Percentiles rank a stretch among this genome's conserved stretches.
phyloP scores from a whole-genome alignment of 2,888 invertebrate species.

The Ellobium chinense region DNA sequence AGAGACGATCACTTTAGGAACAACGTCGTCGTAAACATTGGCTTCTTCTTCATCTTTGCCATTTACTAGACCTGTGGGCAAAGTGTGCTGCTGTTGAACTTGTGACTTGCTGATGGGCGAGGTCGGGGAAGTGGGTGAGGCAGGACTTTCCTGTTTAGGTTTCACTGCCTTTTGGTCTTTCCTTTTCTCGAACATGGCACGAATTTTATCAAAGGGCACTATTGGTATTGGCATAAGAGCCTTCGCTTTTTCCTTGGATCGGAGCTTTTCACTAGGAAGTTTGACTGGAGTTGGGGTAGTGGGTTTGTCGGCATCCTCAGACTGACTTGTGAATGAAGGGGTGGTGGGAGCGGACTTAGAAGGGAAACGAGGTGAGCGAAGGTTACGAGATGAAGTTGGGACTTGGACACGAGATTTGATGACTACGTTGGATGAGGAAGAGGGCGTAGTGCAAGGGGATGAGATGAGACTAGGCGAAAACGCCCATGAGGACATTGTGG shows the following conservation, averaged over 20 bases:
- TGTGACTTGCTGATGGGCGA: conserved; percentile 36
- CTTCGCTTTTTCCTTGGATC: conserved; percentile 65
- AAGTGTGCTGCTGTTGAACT: conserved; percentile 10
- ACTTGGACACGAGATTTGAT: conserved; percentile 72
- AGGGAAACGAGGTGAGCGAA: conserved; percentile 55
- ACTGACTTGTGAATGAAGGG: conserved; percentile 55
- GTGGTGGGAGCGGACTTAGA: conserved; percentile 59
- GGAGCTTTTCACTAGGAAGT: conserved; percentile 71
- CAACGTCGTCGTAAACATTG: conserved; percentile 22
- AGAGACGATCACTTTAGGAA: conserved; percentile 40
- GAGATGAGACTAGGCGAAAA: conserved; percentile 64
- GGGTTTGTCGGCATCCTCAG: not conserved
- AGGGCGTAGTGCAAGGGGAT: conserved; percentile 66
- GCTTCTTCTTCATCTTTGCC: conserved; percentile 29
- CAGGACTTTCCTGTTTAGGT: conserved; percentile 6
- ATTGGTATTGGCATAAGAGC: conserved; percentile 71
- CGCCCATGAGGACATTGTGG: conserved; percentile 64
- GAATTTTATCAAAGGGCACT: conserved; percentile 70
- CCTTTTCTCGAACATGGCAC: conserved; percentile 70
- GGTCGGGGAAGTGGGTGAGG: conserved; percentile 40
- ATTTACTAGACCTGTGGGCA: not conserved
- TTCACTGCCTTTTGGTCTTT: conserved; percentile 22
- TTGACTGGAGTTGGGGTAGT: conserved; percentile 50
- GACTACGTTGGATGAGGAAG: conserved; percentile 66
- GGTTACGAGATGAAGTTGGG: conserved; percentile 51